phyloP scores from a whole-genome alignment of 2,113 vertebrate genomes.

The Cyanoliseus patagonus region DNA sequence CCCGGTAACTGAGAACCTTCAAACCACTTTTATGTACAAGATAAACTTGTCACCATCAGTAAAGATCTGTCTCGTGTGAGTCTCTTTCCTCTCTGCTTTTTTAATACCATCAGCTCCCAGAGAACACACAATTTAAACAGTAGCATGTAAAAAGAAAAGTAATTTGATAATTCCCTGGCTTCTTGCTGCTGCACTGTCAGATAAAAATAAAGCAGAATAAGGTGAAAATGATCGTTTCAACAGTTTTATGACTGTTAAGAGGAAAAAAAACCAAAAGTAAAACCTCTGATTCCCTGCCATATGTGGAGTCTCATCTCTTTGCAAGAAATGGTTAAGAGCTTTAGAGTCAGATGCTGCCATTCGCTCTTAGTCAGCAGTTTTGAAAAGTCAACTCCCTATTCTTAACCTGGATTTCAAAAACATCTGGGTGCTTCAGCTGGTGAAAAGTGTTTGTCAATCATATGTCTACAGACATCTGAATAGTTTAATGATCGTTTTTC shows the following conservation, averaged over 20 bases:
- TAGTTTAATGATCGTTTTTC: background rate
- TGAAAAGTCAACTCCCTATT: background rate
- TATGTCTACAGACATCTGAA: background rate
- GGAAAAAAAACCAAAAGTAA: background rate
- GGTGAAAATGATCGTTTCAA: background rate
- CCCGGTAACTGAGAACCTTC: background rate
- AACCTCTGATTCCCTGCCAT: background rate
- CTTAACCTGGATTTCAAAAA: background rate
- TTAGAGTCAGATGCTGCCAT: background rate
- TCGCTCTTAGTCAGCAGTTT: background rate
- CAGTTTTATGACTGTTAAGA: background rate
- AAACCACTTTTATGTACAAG: background rate
- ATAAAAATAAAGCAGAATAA: background rate
- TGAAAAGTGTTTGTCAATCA: background rate
- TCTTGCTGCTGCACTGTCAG: background rate
- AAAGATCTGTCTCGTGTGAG: background rate
- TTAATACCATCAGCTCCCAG: background rate
- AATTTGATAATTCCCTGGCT: background rate
- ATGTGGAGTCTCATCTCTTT: background rate
- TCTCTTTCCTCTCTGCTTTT: background rate
- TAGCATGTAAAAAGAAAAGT: background rate
- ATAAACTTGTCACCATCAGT: background rate
- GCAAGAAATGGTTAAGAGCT: background rate
- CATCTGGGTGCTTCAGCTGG: background rate
- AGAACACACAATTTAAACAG: background rate